phyloP scores from a whole-genome alignment of 2,797 vertebrate genomes.

The Spondyliosoma cantharus region DNA sequence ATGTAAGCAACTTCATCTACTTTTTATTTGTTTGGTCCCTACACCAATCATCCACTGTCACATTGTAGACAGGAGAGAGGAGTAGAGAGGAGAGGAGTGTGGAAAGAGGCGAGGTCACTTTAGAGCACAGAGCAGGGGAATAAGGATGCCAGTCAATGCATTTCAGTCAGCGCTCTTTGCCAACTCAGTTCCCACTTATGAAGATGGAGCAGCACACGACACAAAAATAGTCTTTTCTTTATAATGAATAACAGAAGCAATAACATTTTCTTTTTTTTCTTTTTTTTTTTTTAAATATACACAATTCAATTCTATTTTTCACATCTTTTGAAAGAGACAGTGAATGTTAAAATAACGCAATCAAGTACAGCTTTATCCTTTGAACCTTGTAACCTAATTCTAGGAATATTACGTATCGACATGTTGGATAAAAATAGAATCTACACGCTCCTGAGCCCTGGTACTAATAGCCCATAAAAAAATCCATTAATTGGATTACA shows the following conservation, averaged over 20 bases:
- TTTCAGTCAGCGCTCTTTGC: constrained; percentile 30
- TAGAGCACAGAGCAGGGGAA: constrained; percentile 32
- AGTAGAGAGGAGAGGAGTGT: constrained; percentile 7
- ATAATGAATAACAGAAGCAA: background rate
- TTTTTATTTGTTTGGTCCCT: background rate
- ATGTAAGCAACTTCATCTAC: constrained; percentile 19
- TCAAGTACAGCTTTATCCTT: constrained; percentile 1
- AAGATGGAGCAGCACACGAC: background rate
- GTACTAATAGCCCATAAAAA: constrained; percentile 10
- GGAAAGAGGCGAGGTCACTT: constrained; percentile 22
- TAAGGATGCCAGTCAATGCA: constrained; percentile 51
- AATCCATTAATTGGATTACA: constrained; percentile 9
- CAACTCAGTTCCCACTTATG: constrained; percentile 34
- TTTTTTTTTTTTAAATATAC: background rate
- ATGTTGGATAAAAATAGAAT: constrained; percentile 8
- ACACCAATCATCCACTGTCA: constrained; percentile 10
- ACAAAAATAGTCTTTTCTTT: background rate
- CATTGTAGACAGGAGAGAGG: background rate
- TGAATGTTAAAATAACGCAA: background rate
- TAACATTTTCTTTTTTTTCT: no score
- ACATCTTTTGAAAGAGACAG: background rate
- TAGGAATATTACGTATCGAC: background rate
- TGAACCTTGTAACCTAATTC: background rate
- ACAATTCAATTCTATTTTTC: background rate
- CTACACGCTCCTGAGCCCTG: background rate